Conservation (phyloP, 2,888 invertebrate genomes). For the Aphidius colemani region DNA sequence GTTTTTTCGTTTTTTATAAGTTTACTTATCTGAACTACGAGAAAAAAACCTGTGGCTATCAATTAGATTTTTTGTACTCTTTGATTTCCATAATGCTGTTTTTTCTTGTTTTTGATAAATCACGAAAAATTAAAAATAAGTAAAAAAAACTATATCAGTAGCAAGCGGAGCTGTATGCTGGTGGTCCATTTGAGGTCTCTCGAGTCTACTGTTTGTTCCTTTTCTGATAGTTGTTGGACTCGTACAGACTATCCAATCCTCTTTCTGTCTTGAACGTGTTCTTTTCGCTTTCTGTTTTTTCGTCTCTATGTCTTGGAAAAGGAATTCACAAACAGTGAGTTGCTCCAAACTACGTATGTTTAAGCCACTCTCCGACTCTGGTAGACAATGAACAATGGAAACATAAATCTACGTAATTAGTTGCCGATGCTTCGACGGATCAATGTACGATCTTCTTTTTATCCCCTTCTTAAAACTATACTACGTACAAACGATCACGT, state of each 20-base stretch:
- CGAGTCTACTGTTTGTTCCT: slow-evolving; percentile 22
- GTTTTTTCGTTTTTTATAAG: too few relatives aligned
- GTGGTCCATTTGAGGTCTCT: slow-evolving; percentile 50
- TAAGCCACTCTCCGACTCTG: slow-evolving; percentile 26
- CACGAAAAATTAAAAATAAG: too few relatives aligned
- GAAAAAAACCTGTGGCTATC: too few relatives aligned
- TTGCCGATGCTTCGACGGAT: slow-evolving; percentile 67
- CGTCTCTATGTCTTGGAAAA: slow-evolving; percentile 18
- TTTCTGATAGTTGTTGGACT: slow-evolving; percentile 28
- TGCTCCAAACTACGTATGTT: slow-evolving; percentile 23
- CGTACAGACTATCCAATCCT: slow-evolving; percentile 31
- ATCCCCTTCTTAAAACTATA: slow-evolving; percentile 36
- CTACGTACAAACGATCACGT: slow-evolving; percentile 54
- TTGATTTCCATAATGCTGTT: too few relatives aligned
- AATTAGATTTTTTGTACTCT: too few relatives aligned
- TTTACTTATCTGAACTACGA: too few relatives aligned
- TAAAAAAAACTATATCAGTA: slow-evolving; percentile 28
- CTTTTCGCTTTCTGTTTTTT: slow-evolving; percentile 31
- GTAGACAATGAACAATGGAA: slow-evolving; percentile 87
- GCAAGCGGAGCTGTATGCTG: slow-evolving; percentile 53
- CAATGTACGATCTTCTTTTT: slow-evolving; percentile 59
- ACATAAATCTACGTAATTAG: slow-evolving; percentile 95
- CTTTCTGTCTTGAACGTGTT: slow-evolving; percentile 28
- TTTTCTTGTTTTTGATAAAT: too few relatives aligned
- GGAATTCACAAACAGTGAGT: slow-evolving; percentile 28